Conservation (phyloP, 92 coral and sea anemone species). For the Montipora capitata region DNA sequence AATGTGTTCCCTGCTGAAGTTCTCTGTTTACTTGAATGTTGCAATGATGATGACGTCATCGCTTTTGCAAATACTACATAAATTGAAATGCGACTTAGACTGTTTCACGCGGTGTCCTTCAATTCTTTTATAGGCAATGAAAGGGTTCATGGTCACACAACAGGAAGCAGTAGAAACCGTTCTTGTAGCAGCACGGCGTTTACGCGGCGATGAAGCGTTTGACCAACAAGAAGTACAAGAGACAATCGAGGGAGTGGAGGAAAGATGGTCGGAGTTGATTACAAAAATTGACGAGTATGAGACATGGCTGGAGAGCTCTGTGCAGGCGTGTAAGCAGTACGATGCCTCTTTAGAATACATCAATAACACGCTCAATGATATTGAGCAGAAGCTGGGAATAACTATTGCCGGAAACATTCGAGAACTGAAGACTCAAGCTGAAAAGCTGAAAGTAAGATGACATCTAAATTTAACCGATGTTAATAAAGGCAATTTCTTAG, state of each 20-base stretch:
- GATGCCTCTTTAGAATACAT: slow-evolving; percentile 77
- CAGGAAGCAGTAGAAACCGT: slow-evolving; percentile 82
- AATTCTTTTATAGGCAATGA: slow-evolving; percentile 86
- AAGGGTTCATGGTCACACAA: slow-evolving; percentile 94
- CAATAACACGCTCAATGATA: slow-evolving; percentile 81
- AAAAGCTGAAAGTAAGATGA: slow-evolving; percentile 74
- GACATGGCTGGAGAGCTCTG: slow-evolving; percentile 91
- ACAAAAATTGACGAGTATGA: slow-evolving; percentile 92
- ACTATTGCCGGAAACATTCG: slow-evolving; percentile 75
- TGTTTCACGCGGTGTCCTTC: background rate
- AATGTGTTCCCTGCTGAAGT: too few relatives aligned
- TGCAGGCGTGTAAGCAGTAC: slow-evolving; percentile 86
- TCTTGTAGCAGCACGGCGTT: slow-evolving; percentile 84
- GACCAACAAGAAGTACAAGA: slow-evolving; percentile 95
- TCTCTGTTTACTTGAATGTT: too few relatives aligned
- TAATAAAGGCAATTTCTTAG: background rate
- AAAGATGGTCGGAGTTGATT: slow-evolving; percentile 87
- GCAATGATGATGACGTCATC: too few relatives aligned
- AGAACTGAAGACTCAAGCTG: slow-evolving; percentile 65
- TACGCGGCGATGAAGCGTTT: slow-evolving; percentile 85
- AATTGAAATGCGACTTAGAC: background rate
- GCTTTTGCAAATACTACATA: too few relatives aligned
- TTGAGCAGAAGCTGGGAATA: slow-evolving; percentile 72
- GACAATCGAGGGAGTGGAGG: slow-evolving; percentile 85
- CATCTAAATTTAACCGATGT: background rate